These are phyloP conservation scores for Armadillidium nasatum DNA, from an alignment of 1,140 invertebrate genomes.

Conservation along the genomic window DNA sequence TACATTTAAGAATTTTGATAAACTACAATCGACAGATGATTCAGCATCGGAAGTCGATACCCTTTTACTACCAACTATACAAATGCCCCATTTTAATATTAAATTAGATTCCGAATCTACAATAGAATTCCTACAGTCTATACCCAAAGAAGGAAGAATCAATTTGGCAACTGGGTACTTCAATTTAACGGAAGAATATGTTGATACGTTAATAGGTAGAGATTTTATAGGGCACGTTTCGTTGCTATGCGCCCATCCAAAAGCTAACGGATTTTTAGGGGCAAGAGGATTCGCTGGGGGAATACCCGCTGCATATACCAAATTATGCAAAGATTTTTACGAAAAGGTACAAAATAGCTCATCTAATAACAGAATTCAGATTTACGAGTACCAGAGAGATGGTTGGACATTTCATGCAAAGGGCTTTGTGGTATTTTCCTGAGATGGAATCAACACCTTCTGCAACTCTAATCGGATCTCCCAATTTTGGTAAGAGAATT, in stretches of 20 bases:
- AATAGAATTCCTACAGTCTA: slow-evolving; percentile 58
- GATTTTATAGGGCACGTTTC: too few relatives aligned
- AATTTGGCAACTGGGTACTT: slow-evolving; percentile 93
- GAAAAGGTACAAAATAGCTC: slow-evolving; percentile 58
- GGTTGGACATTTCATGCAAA: slow-evolving; percentile 98
- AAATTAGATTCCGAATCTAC: slow-evolving; percentile 76
- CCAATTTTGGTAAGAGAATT: slow-evolving; percentile 79
- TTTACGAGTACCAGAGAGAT: slow-evolving; percentile 75
- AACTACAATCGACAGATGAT: background rate
- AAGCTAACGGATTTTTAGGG: slow-evolving; percentile 87
- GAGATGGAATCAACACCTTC: slow-evolving; percentile 62
- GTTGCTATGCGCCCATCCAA: slow-evolving; percentile 89
- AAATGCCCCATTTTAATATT: slow-evolving; percentile 88
- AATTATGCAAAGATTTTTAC: slow-evolving; percentile 64
- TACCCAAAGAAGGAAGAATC: slow-evolving; percentile 51
- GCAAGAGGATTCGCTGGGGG: slow-evolving; percentile 79
- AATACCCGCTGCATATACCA: slow-evolving; percentile 86
- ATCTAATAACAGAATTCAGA: slow-evolving; percentile 63
- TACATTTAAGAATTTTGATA: background rate
- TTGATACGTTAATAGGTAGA: slow-evolving; percentile 53
- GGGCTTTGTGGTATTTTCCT: slow-evolving; percentile 84
- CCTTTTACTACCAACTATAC: slow-evolving; percentile 85
- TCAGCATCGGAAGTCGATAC: slow-evolving; percentile 60
- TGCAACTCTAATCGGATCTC: slow-evolving; percentile 87
- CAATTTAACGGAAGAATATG: slow-evolving; percentile 86